These are phyloP conservation scores for Scelioninae gen. 1 DNA, from an alignment of 2,888 invertebrate species.

Conservation along the genomic window DNA sequence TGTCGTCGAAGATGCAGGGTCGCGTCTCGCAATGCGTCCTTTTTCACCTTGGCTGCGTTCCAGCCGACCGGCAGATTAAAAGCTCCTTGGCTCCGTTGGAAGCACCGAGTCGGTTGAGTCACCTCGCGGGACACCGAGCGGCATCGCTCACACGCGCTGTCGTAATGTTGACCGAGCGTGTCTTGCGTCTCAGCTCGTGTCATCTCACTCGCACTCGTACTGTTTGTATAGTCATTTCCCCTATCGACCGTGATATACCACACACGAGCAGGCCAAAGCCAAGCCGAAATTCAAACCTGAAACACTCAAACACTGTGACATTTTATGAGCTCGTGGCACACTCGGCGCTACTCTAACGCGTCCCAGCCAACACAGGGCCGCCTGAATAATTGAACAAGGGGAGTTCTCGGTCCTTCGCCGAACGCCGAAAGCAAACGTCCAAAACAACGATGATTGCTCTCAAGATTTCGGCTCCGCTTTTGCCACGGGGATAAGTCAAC, in stretches of 20 bases:
- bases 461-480: slow-evolving; percentile 44
- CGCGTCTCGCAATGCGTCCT: slow-evolving; percentile 66
- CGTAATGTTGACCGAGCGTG: slow-evolving; percentile 57
- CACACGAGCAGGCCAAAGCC: slow-evolving; percentile 51
- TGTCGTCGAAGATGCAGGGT: slow-evolving; percentile 68
- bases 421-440: slow-evolving; percentile 55
- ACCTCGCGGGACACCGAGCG: slow-evolving; percentile 66
- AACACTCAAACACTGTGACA: slow-evolving; percentile 75
- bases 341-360: slow-evolving; percentile 41
- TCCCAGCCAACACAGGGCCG: slow-evolving; percentile 53
- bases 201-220: slow-evolving; percentile 39
- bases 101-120: slow-evolving; percentile 53
- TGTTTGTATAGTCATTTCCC: background rate
- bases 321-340: slow-evolving; percentile 73
- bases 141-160: slow-evolving; percentile 64
- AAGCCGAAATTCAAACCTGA: slow-evolving; percentile 73
- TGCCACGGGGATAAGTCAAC: slow-evolving; percentile 23
- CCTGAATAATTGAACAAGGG: slow-evolving; percentile 66
- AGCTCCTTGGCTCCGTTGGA: slow-evolving; percentile 75
- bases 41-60: slow-evolving; percentile 78
- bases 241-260: slow-evolving; percentile 50
- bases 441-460: slow-evolving; percentile 61
- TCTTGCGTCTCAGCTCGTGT: slow-evolving; percentile 52
- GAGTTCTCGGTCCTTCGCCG: slow-evolving; percentile 53
- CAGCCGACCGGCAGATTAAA: slow-evolving; percentile 82